Percentiles rank a stretch among this genome's conserved stretches.
Evolutionary conservation across 2,113 vertebrate genomes (phyloP).

Genomic region (Stigmatopora nigra): DNA sequence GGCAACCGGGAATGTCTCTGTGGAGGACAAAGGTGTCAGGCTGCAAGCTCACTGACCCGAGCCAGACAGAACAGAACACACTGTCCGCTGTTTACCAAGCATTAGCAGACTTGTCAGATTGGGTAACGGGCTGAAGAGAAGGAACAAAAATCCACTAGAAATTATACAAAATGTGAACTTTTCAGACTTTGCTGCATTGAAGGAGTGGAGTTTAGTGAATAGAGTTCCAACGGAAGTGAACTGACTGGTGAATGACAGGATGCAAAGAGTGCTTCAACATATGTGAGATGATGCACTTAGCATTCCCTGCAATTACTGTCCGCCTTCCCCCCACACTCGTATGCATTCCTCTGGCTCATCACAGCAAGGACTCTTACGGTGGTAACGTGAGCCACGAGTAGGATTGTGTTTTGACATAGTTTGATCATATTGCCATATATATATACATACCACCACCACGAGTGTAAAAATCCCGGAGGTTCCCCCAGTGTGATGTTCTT

Average conservation of each 20-base stretch:
- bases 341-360: conserved; percentile 40
- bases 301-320: conserved; percentile 57
- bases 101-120: conserved; percentile 32
- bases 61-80: conserved; percentile 26
- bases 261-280: conserved; percentile 36
- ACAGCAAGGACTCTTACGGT: conserved; percentile 23
- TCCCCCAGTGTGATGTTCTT: conserved; percentile 75
- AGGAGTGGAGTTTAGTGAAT: conserved; percentile 22
- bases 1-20: not conserved
- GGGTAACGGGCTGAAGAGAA: conserved; percentile 21
- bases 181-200: conserved; percentile 3
- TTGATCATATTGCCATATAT: conserved; percentile 26
- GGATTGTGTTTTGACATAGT: conserved; percentile 18
- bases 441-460: conserved; percentile 75
- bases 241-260: conserved; percentile 46
- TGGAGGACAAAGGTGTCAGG: conserved; percentile 19
- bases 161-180: conserved; percentile 7
- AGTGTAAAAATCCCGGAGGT: conserved; percentile 73
- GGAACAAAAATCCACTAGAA: conserved; percentile 9
- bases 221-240: conserved; percentile 27
- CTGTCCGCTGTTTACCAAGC: conserved; percentile 25
- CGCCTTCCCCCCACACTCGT: conserved; percentile 29
- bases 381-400: conserved; percentile 26
- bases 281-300: conserved; percentile 51
- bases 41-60: conserved; percentile 29